Percentiles rank a stretch among this genome's conserved stretches.
These are phyloP conservation scores for Elegia similella DNA, from an alignment of 2,888 invertebrate genomes.

Conservation along the genomic window DNA sequence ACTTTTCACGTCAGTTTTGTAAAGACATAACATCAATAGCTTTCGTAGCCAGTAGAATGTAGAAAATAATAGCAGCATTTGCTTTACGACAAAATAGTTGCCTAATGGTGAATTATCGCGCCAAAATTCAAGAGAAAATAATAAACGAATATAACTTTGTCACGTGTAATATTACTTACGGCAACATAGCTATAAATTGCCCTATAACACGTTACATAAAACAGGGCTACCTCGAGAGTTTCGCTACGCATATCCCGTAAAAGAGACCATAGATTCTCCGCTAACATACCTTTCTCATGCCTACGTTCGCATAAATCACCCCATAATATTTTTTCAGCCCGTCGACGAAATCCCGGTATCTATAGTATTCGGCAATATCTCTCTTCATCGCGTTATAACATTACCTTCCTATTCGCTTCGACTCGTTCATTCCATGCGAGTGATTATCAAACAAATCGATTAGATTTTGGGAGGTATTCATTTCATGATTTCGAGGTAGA, in stretches of 20 bases:
- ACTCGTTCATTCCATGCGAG: constrained; percentile 8
- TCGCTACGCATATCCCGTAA: constrained; percentile 16
- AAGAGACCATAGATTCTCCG: constrained; percentile 27
- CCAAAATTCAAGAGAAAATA: background rate
- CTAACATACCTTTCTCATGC: constrained; percentile 17
- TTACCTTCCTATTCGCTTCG: constrained; percentile 13
- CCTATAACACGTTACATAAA: constrained; percentile 15
- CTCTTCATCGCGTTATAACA: constrained; percentile 14
- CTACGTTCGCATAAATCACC: constrained; percentile 25
- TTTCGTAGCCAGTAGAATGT: too few relatives aligned
- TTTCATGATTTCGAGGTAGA: background rate
- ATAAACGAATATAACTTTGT: background rate
- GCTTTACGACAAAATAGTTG: too few relatives aligned
- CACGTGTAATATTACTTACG: background rate
- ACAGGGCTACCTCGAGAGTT: constrained; percentile 10
- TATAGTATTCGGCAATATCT: constrained; percentile 17
- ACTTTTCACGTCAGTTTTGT: too few relatives aligned
- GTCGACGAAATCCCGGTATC: constrained; percentile 22
- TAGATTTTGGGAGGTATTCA: constrained; percentile 1
- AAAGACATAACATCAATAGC: too few relatives aligned
- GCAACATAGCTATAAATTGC: background rate
- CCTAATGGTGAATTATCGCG: too few relatives aligned
- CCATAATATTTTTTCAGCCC: constrained; percentile 26
- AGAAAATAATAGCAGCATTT: too few relatives aligned
- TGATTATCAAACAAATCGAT: constrained; percentile 15